Evolutionary conservation across 1,140 invertebrate species (phyloP), one percentile per base, ranked within the genome.

Genomic region (Stegodyphus dumicola): DNA sequence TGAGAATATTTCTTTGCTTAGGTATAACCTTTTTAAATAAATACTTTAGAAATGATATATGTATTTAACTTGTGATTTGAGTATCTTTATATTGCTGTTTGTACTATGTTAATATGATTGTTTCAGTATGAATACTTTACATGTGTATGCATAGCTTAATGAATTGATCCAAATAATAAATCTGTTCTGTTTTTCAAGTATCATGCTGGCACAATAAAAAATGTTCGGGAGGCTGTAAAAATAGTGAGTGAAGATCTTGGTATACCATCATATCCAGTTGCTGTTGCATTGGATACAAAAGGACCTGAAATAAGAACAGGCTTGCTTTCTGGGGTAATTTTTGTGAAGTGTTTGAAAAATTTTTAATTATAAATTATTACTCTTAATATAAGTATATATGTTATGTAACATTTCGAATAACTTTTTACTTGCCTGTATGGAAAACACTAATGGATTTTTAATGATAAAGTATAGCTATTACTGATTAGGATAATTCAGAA

Each of bases 231-330:
- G 88, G 97, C 97, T 13, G 95, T 94, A 66, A 94, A 94, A 88
- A 95, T 94, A 88, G 94, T 97, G 87, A 94, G 94, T 80, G 92
- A 93, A 53, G 94, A 94, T 88, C 90, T 94, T 7, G 95, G 94
- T 13, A 93, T 95, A 85, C 86, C 89, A 51, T 93, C 93, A 7
- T 94, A 95, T 89, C 95, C 97, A 5, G 93, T 99, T 13, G 97
- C 96, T n/a, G 97, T 99, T 90, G 98, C 97, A 60, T 91, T 99
- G 64, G 98, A 99, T 89, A 99, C 97, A 6, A 99, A 99, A 91
- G 98, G 98, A 17, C 98, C 98, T 4, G 97, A 99, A 92, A 99
- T 99, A 88, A 93, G 98, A 91, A 99, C 97, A 88, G 98, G 98
- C 13, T 92, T 99, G 7, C 92, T 99, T 60, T 95, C 96, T 91